These are phyloP conservation scores for Battus philenor DNA, from an alignment of 1,140 invertebrate species.

Conservation along the genomic window DNA sequence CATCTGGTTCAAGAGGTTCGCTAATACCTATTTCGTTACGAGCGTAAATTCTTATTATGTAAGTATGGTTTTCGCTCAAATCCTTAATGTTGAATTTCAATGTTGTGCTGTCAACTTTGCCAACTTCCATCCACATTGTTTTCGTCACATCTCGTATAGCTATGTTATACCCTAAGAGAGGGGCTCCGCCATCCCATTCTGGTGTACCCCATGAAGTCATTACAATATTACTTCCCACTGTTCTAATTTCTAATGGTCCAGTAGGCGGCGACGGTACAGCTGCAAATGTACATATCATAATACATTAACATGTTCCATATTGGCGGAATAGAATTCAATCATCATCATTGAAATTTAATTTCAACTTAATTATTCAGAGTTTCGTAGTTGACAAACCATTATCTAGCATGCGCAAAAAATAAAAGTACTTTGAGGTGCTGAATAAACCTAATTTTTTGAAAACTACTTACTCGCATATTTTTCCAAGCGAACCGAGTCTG, in stretches of 20 bases:
- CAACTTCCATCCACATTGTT: constrained; percentile 98
- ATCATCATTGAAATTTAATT: too few relatives aligned
- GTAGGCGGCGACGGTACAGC: constrained; percentile 93
- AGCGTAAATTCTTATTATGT: constrained; percentile 93
- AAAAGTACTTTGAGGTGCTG: too few relatives aligned
- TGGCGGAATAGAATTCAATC: too few relatives aligned
- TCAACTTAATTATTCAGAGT: too few relatives aligned
- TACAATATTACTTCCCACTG: constrained; percentile 87
- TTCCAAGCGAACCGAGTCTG: constrained; percentile 89
- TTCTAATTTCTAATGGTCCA: constrained; percentile 90
- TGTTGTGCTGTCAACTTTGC: constrained; percentile 86
- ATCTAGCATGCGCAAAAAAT: too few relatives aligned
- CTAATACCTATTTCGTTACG: constrained; percentile 96
- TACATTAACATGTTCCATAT: too few relatives aligned
- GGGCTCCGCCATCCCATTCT: constrained; percentile 94
- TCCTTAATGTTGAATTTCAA: constrained; percentile 91
- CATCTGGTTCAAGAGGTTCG: constrained; percentile 94
- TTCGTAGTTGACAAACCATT: too few relatives aligned
- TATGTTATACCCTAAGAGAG: constrained; percentile 93
- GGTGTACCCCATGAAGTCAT: constrained; percentile 95
- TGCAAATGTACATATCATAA: constrained; percentile 54
- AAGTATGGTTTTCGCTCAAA: constrained; percentile 92
- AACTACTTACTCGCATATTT: constrained; percentile 93
- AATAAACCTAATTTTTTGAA: too few relatives aligned
- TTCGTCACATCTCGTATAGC: constrained; percentile 93